Evolutionary conservation across 2,888 invertebrate species (phyloP), one percentile per base, ranked within the genome.

Genomic region (Andrena flavipes): DNA sequence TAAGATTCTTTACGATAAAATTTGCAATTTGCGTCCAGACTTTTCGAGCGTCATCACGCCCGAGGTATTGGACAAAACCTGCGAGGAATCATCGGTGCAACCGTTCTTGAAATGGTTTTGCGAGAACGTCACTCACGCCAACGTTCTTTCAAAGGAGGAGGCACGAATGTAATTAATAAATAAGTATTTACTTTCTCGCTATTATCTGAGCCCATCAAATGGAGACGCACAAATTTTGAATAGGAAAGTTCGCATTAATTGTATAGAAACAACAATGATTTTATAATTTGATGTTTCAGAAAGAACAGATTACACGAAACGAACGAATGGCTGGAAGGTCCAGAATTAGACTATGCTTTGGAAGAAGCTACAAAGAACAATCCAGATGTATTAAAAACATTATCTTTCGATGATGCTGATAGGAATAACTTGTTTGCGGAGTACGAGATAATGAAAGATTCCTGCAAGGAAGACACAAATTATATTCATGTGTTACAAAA

Each of bases 21-120:
- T 94, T 30, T 84, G 84, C 13, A 87, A 89, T 80, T 80, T 93
- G 42, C 75, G 91, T 42, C 90, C 93, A 2, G 91, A 87, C n/a
- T 63, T 91, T 30, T 80, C 89, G 3, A 85, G 77, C 4, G 86
- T 86, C 20, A 80, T 92, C 42, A 89, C 91, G 0, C 85, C 91
- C 6, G 91, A 92, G 69, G 68, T 90, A 20, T 84, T 93, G 10
- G 87, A 88, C 65, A 90, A 91, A 71, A 59, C 91, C 69, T 93
- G 92, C 68, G 85, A 91, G 16, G 88, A 92, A 74, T 72, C 91
- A 42, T 63, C 42, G 6, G 79, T 89, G 0, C 92, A 92, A 80
- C 91, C 91, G 10, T 94, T 94, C 84, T 82, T 94, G 26, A 87
- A 91, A 59, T 94, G 94, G 94, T 93, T 94, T 72, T 90, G 88